These are phyloP conservation scores for Drymonia ruficornis DNA, from an alignment of 2,888 invertebrate genomes.

Conservation along the genomic window DNA sequence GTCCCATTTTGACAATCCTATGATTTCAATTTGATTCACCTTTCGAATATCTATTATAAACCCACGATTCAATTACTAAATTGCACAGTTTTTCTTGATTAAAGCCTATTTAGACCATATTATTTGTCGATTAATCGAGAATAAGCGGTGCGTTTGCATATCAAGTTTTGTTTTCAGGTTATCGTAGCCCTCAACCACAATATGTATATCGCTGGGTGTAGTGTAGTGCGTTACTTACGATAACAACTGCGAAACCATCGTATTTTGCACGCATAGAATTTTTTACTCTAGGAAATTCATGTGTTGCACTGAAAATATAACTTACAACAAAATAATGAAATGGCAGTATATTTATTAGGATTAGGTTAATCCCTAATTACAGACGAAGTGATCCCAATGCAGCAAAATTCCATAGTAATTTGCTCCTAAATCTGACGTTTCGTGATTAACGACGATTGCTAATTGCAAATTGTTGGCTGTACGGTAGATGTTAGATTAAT, in stretches of 20 bases:
- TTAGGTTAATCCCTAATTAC: neutral
- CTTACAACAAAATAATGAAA: too few species aligned
- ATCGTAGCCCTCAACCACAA: slow-evolving; percentile 11
- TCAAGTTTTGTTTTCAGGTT: slow-evolving; percentile 25
- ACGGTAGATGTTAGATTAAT: neutral
- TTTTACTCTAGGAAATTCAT: neutral
- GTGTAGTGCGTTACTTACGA: neutral
- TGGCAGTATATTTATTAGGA: too few species aligned
- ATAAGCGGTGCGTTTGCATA: slow-evolving; percentile 24
- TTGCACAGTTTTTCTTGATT: neutral
- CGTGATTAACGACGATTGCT: slow-evolving; percentile 5
- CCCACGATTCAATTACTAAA: too few species aligned
- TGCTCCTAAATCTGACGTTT: neutral
- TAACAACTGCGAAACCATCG: neutral
- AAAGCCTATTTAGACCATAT: neutral
- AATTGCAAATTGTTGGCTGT: neutral
- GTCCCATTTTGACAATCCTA: too few species aligned
- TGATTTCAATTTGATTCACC: too few species aligned
- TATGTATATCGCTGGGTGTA: neutral
- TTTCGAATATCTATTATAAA: too few species aligned
- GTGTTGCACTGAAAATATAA: neutral
- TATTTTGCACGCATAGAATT: neutral
- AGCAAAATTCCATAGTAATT: neutral
- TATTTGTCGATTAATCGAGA: too few species aligned
- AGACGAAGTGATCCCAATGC: neutral